A percentile compares a stretch with the other conserved stretches of the same genome.
phyloP scores from a whole-genome alignment of 2,113 vertebrate genomes.

The Guaruba guarouba region DNA sequence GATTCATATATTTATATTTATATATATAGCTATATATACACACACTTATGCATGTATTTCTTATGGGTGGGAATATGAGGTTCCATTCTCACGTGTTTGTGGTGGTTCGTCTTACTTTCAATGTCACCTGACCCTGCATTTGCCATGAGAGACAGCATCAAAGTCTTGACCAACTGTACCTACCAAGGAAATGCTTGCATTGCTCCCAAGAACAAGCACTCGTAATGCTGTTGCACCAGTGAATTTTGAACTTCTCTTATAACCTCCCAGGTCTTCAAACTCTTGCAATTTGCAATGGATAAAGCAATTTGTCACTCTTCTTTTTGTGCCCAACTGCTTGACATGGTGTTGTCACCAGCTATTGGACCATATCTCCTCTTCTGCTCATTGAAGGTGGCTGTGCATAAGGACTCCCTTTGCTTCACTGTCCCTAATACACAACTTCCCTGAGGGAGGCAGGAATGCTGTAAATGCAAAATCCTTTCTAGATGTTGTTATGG shows the following conservation, averaged over 20 bases:
- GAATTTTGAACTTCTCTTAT: not conserved
- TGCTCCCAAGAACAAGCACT: not conserved
- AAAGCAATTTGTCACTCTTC: not conserved
- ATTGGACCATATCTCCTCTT: not conserved
- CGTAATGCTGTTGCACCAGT: not conserved
- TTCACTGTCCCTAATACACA: not conserved
- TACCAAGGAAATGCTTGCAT: not conserved
- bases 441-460: not conserved
- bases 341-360: not conserved
- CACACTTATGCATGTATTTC: not conserved
- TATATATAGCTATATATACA: not conserved
- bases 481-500: not conserved
- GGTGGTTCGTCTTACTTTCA: not conserved
- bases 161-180: not conserved
- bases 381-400: not conserved
- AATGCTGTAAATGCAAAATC: not conserved
- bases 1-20: not conserved
- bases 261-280: not conserved
- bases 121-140: not conserved
- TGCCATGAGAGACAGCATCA: not conserved
- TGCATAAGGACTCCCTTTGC: not conserved
- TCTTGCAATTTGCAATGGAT: not conserved
- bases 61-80: not conserved
- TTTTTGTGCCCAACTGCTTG: not conserved
- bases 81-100: not conserved